phyloP scores from a whole-genome alignment of 2,113 vertebrate species.

The Chaetura pelagica region DNA sequence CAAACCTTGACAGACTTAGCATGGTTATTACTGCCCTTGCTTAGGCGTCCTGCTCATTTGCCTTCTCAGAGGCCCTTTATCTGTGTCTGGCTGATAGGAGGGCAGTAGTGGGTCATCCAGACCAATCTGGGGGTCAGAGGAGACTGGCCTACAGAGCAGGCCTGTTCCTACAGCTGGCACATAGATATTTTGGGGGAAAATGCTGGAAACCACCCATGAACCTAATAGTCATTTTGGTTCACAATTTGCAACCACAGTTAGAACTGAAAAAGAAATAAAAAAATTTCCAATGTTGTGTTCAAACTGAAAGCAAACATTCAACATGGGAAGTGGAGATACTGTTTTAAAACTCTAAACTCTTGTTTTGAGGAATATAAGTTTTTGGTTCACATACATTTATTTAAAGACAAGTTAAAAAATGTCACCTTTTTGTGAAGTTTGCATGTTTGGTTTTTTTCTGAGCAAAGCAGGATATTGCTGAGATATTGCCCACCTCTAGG shows the following conservation, averaged over 20 bases:
- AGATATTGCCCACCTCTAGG: not conserved
- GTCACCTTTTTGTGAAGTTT: not conserved
- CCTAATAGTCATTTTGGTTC: not conserved
- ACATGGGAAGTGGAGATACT: not conserved
- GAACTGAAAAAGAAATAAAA: not conserved
- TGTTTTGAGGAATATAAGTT: not conserved
- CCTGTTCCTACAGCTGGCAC: not conserved
- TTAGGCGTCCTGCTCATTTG: not conserved
- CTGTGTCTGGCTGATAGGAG: not conserved
- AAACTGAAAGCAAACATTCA: not conserved
- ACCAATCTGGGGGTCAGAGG: not conserved
- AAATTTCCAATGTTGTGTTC: not conserved
- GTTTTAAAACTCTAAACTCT: not conserved
- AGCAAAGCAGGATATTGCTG: not conserved
- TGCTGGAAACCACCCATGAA: too few species aligned
- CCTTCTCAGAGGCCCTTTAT: not conserved
- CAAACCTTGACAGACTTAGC: not conserved
- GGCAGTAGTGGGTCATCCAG: not conserved
- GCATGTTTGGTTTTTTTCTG: not conserved
- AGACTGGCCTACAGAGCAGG: not conserved
- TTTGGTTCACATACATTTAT: not conserved
- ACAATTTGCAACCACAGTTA: not conserved
- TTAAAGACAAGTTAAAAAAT: not conserved
- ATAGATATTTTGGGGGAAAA: too few species aligned
- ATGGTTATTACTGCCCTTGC: fast-evolving